Base-by-base conservation (phyloP, 2,888 invertebrate genomes). In the Meiosimyza platycephala region DNA sequence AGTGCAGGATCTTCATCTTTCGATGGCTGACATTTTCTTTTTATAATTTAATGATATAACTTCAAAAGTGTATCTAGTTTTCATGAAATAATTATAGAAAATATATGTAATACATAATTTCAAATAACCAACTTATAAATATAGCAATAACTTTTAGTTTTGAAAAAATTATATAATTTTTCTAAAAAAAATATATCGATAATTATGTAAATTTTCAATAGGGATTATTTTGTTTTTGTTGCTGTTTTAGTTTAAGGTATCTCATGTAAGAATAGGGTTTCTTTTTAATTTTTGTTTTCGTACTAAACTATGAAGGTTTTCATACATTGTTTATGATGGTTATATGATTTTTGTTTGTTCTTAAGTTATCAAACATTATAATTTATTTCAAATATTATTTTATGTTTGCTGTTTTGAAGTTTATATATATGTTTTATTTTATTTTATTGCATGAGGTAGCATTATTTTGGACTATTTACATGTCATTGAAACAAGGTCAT, bases 361-460 rank as follows among this genome's bases (percentile, higher is more conserved):
- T 40, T 40, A 40, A 40, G 40, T 40, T 9, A 40, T 40, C 40
- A 40, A 40, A 6, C 5, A 5, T 40, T 40, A 7, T 40, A 40
- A 7, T 40, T 40, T 40, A 40, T 40, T 3, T 7, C 40, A 40
- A 40, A 3, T 40, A 40, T 40, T 40, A 7, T 40, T 40, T 33
- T 51, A 15, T 22, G n/a, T 65, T 64, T 62, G 33, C 16, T 60
- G 15, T 59, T 59, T 52, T 16, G 40, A 52, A 11, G 12, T 62
- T 28, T 62, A 28, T n/a, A 15, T 50, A 57, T 28, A 6, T 40
- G 64, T 16, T 67, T 57, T 9, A 47, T 40, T 15, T 51, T 18
- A 22, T 48, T 47, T 60, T 65, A 69, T 73, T 69, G 64, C 71
- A 75, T 75, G 75, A 75, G 75, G 75, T 75, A 75, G 75, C 71